A percentile compares a stretch with the other conserved stretches of the same genome.
Conservation (phyloP, 2,113 vertebrate species). For the Podarcis cretensis region DNA sequence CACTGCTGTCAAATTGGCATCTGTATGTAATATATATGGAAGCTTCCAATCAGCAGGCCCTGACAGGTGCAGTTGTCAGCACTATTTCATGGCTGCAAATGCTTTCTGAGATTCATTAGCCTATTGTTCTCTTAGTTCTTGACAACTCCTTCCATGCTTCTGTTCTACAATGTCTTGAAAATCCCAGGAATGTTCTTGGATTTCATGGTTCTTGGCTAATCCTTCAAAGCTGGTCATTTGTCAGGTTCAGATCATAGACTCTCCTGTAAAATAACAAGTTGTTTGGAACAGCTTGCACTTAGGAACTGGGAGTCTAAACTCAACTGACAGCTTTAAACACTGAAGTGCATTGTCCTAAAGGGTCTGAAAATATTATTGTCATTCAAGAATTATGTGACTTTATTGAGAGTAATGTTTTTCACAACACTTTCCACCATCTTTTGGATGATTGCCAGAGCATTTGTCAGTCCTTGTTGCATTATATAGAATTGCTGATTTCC, state of each 20-base stretch:
- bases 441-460: conserved; percentile 38
- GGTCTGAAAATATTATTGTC: conserved; percentile 36
- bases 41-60: not conserved
- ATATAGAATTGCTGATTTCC: conserved; percentile 36
- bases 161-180: conserved; percentile 32
- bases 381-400: conserved; percentile 40
- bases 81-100: not conserved
- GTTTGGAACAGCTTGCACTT: conserved; percentile 53
- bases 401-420: conserved; percentile 33
- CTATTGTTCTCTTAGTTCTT: not conserved
- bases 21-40: not conserved
- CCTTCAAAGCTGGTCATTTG: not conserved
- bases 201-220: conserved; percentile 36
- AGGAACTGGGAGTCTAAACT: conserved; percentile 26
- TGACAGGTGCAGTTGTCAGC: not conserved
- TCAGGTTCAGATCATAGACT: not conserved
- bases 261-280: conserved; percentile 36
- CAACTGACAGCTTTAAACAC: not conserved
- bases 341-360: conserved; percentile 22
- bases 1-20: not conserved
- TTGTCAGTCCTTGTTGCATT: conserved; percentile 29
- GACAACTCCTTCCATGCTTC: not conserved
- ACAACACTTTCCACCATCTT: conserved; percentile 41
- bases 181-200: conserved; percentile 34
- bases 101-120: not conserved